Conservation (phyloP, 2,888 invertebrate genomes). For the Cybosia mesomella region DNA sequence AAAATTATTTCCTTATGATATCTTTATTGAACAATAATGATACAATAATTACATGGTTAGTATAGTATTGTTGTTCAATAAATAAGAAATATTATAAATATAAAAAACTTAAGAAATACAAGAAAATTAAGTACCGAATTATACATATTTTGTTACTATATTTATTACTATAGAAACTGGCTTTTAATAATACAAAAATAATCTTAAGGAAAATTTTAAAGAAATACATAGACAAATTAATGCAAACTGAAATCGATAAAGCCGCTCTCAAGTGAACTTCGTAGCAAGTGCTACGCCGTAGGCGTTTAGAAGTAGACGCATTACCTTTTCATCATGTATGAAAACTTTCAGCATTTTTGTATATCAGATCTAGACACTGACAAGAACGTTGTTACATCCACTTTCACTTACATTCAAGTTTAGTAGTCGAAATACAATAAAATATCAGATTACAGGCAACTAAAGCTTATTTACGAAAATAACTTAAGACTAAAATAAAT, state of each 20-base stretch:
- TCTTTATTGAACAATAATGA: too few relatives aligned
- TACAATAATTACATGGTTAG: neutral
- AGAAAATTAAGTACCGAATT: neutral
- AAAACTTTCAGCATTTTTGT: neutral
- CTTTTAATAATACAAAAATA: neutral
- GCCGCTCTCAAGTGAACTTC: constrained; percentile 26
- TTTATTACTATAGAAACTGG: neutral
- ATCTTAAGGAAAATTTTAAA: neutral
- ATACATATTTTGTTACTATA: neutral
- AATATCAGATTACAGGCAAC: neutral
- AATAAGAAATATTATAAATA: neutral
- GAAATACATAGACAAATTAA: neutral
- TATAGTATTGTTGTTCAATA: neutral
- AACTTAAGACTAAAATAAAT: constrained; percentile 18
- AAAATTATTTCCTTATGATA: neutral
- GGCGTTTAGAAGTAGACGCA: constrained; percentile 34
- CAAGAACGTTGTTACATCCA: neutral
- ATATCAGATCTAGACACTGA: neutral
- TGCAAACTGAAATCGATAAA: constrained; percentile 15
- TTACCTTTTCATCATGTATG: constrained; percentile 31
- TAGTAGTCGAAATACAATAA: neutral
- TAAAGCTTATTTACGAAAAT: constrained; percentile 19
- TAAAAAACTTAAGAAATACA: neutral
- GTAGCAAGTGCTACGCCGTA: constrained; percentile 62
- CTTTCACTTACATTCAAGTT: neutral